Percentiles rank a stretch among this genome's conserved stretches.
Conservation (phyloP, 2,113 vertebrate genomes). For the Etheostoma cragini region DNA sequence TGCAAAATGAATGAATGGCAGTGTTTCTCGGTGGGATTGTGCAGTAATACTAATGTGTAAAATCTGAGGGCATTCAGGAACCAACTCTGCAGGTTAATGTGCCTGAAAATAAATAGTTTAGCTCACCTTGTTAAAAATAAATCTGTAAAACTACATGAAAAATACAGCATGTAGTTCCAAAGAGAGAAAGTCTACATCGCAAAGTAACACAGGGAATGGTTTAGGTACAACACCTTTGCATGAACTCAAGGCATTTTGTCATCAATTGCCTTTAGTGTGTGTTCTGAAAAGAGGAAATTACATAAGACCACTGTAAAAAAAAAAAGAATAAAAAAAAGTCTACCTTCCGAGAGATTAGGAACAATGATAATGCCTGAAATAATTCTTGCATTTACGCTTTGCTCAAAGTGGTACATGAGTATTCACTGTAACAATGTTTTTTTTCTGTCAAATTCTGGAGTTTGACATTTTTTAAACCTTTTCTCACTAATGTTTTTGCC, state of each 20-base stretch:
- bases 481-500: neutral
- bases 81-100: slow-evolving; percentile 23
- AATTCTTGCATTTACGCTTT: slow-evolving; percentile 13
- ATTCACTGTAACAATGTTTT: slow-evolving; percentile 2
- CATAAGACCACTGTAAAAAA: slow-evolving; percentile 25
- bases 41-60: neutral
- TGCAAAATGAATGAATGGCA: too few relatives aligned
- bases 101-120: slow-evolving; percentile 8
- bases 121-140: slow-evolving; percentile 11
- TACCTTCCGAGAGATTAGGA: slow-evolving; percentile 28
- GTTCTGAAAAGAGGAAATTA: slow-evolving; percentile 49
- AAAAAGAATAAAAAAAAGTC: neutral
- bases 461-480: neutral
- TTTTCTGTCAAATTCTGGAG: neutral
- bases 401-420: neutral
- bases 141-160: slow-evolving; percentile 26
- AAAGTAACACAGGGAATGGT: neutral
- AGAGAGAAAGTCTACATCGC: neutral
- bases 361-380: slow-evolving; percentile 30
- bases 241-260: slow-evolving; percentile 29
- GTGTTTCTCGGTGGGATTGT: too few relatives aligned
- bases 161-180: neutral
- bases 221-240: slow-evolving; percentile 5
- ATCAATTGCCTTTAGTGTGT: slow-evolving; percentile 43
- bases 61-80: slow-evolving; percentile 5